These are phyloP conservation scores for Champsocephalus gunnari DNA, from an alignment of 2,797 vertebrate species.

Conservation along the genomic window DNA sequence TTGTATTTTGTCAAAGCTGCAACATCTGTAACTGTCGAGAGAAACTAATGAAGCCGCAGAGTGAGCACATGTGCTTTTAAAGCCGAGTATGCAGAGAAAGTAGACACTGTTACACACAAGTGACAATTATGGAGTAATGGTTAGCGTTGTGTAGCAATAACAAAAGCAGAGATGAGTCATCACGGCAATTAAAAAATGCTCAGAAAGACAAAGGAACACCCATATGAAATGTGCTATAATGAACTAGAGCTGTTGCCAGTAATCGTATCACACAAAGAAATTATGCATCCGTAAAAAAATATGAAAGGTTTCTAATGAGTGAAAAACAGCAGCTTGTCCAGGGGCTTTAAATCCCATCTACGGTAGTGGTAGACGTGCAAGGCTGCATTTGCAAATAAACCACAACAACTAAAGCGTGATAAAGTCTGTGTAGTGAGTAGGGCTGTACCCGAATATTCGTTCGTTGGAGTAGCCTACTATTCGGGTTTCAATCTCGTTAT, in stretches of 20 bases:
- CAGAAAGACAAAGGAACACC: neutral
- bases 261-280: neutral
- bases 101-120: neutral
- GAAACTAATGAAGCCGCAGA: neutral
- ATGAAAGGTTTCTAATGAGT: no score
- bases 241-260: neutral
- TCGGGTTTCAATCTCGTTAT: no score
- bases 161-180: neutral
- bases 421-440: no score
- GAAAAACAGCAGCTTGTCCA: no score
- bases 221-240: neutral
- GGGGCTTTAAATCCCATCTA: no score
- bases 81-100: neutral
- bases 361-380: no score
- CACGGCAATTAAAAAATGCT: neutral
- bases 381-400: no score
- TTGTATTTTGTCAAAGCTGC: constrained; percentile 3
- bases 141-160: neutral
- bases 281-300: neutral
- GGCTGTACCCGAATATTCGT: no score
- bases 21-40: constrained; percentile 21
- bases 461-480: no score
- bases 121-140: neutral
- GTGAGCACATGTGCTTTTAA: constrained; percentile 17
- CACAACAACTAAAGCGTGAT: no score